These are phyloP conservation scores for Morphnarchus princeps DNA, from an alignment of 2,113 vertebrate species.

Conservation along the genomic window DNA sequence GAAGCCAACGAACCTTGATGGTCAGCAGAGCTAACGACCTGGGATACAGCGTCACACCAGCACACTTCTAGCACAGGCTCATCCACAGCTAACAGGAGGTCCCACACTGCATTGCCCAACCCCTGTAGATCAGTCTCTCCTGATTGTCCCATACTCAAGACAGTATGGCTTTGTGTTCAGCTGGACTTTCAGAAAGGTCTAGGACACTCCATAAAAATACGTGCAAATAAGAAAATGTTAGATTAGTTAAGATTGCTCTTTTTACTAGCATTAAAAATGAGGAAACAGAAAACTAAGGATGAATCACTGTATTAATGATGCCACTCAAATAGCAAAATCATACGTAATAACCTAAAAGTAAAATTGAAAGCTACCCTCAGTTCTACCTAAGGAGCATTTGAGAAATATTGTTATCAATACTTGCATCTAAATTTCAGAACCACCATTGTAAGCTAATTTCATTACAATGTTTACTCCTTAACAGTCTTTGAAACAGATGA, in stretches of 20 bases:
- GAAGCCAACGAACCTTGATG: no score
- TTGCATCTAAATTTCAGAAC: not conserved
- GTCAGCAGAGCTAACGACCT: not conserved
- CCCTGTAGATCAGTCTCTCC: not conserved
- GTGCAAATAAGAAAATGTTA: not conserved
- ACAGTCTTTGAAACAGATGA: not conserved
- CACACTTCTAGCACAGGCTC: not conserved
- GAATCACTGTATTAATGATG: not conserved
- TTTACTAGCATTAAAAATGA: not conserved
- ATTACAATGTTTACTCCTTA: not conserved
- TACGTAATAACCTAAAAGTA: not conserved
- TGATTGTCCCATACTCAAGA: no score
- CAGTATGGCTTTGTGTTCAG: not conserved
- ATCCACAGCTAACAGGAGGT: not conserved
- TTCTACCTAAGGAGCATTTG: not conserved
- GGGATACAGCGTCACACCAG: not conserved
- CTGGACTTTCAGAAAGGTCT: not conserved
- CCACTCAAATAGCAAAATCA: not conserved
- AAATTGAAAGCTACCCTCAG: not conserved
- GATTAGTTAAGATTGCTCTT: not conserved
- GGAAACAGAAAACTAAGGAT: not conserved
- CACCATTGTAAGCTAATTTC: not conserved
- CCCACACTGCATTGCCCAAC: fast-evolving
- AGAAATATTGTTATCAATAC: not conserved
- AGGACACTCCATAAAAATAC: not conserved